A percentile compares a stretch with the other conserved stretches of the same genome.
Evolutionary conservation across 2,113 vertebrate genomes (phyloP).

Genomic region (Harpagus bidentatus): DNA sequence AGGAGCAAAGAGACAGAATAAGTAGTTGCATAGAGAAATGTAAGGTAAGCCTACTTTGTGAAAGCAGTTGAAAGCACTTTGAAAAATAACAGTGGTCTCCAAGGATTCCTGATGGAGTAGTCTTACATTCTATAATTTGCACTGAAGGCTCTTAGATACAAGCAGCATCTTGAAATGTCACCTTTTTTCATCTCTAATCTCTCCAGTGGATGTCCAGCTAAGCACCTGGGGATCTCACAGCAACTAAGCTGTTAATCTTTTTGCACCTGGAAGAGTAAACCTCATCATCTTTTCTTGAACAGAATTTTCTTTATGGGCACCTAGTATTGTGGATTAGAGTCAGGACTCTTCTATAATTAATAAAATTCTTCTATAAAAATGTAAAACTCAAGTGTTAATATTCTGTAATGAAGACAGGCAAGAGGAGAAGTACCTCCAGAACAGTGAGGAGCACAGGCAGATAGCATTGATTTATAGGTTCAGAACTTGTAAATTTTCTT

Average conservation of each 20-base stretch:
- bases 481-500: neutral
- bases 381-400: neutral
- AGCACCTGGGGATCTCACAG: neutral
- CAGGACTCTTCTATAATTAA: neutral
- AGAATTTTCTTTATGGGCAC: neutral
- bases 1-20: neutral
- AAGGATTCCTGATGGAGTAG: slow-evolving; percentile 22
- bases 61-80: slow-evolving; percentile 19
- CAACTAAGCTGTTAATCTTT: neutral
- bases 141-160: neutral
- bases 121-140: neutral
- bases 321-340: neutral
- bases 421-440: neutral
- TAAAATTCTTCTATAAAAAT: neutral
- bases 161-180: neutral
- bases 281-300: neutral
- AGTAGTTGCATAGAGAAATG: neutral
- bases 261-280: neutral
- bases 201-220: neutral
- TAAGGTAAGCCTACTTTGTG: neutral
- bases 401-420: neutral
- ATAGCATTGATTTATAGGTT: neutral
- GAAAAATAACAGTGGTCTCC: slow-evolving; percentile 18
- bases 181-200: neutral
- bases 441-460: neutral